Base-by-base conservation (phyloP, 2,888 invertebrate genomes). In the Vanessa cardui region DNA sequence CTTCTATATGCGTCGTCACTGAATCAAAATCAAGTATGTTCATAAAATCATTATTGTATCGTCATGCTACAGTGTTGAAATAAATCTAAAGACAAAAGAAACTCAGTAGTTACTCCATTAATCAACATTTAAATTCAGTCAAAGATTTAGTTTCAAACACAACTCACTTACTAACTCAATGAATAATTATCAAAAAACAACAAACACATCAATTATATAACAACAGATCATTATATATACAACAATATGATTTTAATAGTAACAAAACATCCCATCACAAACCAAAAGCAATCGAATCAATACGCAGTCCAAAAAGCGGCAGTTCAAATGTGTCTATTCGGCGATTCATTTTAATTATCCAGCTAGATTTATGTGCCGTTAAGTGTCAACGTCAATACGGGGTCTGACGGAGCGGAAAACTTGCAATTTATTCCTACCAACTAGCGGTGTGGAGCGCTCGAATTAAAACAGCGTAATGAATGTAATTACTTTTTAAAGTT, bases 371-470 rank as follows among this genome's bases (percentile, higher is more conserved):
- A 88, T 85, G 85, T 83, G 72, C 81, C 83, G 85, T 80, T 83
- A 85, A 88, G 83, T 85, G 88, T 85, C 89, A 85, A 83, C 87
- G 88, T 90, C 90, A 88, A 89, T 90, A 87, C 81, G 77, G 73
- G 61, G 70, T 76, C 81, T 82, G 87, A 81, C 87, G 87, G 84
- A 3, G 80, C 83, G 87, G 87, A 87, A 91, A 89, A 90, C 87
- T 83, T 80, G 80, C 83, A 84, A 87, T 88, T 88, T 88, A 88
- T 87, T 83, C 81, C 80, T 76, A 68, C 61, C 15, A 63, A 60
- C 65, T 59, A 62, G 49, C 49, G 49, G 20, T 49, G 12, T 20
- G 20, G 20, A 20, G 52, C 16, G 15, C 7, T 54, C n/a, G 52
- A 31, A 15, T 54, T 54, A 54, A 54, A 54, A 54, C n/a, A 1